phyloP scores from a whole-genome alignment of 2,113 vertebrate species.

The Pseudois nayaur region DNA sequence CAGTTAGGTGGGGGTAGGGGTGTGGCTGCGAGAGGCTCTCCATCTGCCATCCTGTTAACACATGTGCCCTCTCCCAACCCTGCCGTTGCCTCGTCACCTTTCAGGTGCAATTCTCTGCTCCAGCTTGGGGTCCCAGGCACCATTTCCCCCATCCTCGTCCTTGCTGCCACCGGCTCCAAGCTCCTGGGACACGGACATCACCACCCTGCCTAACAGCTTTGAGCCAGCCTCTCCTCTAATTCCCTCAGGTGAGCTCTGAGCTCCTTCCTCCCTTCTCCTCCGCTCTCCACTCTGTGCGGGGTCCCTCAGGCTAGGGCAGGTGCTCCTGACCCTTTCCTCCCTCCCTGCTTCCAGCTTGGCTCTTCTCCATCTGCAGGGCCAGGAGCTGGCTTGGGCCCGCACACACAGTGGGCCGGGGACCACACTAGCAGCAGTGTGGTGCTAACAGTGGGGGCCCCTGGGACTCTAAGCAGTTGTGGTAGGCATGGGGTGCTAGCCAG shows the following conservation, averaged over 20 bases:
- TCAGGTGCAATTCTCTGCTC: slow-evolving; percentile 29
- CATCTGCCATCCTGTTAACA: not conserved
- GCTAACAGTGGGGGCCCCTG: slow-evolving; percentile 84
- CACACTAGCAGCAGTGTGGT: slow-evolving; percentile 86
- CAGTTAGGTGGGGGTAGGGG: not conserved
- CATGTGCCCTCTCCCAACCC: not conserved
- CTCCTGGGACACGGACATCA: not conserved
- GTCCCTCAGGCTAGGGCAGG: not conserved
- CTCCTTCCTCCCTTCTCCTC: not conserved
- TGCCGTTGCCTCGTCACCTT: not conserved
- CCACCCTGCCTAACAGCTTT: not conserved
- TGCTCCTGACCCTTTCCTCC: not conserved
- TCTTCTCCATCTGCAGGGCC: slow-evolving; percentile 89
- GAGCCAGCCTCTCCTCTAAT: not conserved
- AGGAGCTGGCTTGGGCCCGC: slow-evolving; percentile 85
- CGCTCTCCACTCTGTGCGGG: not conserved
- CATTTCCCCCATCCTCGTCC: not conserved
- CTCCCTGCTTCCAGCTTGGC: slow-evolving; percentile 73
- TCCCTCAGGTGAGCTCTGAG: not conserved
- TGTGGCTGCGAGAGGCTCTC: not conserved
- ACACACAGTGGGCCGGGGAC: slow-evolving; percentile 86
- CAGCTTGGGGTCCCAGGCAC: not conserved
- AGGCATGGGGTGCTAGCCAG: slow-evolving; percentile 84
- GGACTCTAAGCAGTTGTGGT: slow-evolving; percentile 87
- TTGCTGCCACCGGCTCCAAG: not conserved